Base-by-base conservation (phyloP, 2,888 invertebrate genomes). In the Leptarthrus brevirostris region DNA sequence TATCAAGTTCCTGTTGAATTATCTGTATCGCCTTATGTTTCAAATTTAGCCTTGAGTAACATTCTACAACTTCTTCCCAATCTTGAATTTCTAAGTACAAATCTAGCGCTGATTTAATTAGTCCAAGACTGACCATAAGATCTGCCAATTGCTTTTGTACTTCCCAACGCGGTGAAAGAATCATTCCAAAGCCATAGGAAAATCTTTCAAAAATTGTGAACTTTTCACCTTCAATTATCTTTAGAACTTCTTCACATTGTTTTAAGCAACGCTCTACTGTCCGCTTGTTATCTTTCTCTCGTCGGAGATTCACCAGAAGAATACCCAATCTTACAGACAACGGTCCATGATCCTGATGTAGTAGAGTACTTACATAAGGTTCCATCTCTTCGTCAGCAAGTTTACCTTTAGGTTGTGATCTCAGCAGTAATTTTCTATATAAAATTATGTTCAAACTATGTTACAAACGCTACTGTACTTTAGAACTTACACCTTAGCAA, bases 51-150 rank as follows among this genome's bases (percentile, higher is more conserved):
- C 90, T 86, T 47, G 93, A 93, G 82, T 98, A 98, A 85, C 98
- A 98, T 1, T 90, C 88, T 72, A 99, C 94, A 26, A 96, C 94
- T 77, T 96, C 92, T 80, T 97, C 95, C 97, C 98, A 99, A 22
- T 93, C 86, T 78, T 94, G 89, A 22, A 97, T 86, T 58, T 88
- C 86, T 22, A 91, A 85, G 82, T 91, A 96, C 70, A 93, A 86
- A 77, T 95, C 93, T 18, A 96, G 86, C 0, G 97, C 96, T 2
- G 91, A 90, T 83, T 96, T 96, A 2, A 92, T 89, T 76, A 94
- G 88, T 6, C 97, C 97, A 64, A 97, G 82, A 77, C 91, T 92
- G 1, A 94, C 83, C 82, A 95, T 89, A 71, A 96, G 82, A 78
- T 94, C 91, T 0, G 93, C 97, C 44, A 95, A 86, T 77, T 92